phyloP scores from a whole-genome alignment of 35 echinoderm and acorn worm species.

The Anneissia japonica region DNA sequence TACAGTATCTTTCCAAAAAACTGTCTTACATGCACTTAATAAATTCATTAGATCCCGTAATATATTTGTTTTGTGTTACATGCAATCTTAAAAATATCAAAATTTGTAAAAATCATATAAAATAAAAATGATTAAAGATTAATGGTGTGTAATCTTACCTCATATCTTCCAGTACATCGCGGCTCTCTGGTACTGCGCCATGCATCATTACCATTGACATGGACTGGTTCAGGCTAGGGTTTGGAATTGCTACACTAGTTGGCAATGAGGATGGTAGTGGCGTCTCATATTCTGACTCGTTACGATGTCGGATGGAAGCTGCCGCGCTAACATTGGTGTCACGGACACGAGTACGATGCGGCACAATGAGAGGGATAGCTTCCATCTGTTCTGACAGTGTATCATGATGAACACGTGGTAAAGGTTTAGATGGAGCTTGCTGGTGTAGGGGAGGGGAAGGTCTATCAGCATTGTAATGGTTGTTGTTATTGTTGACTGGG shows the following conservation, averaged over 20 bases:
- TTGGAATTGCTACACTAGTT: constrained; percentile 93
- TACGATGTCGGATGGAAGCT: constrained; percentile 13
- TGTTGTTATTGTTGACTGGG: neutral
- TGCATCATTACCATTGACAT: constrained; percentile 7
- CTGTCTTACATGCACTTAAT: too few species aligned
- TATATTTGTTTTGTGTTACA: too few species aligned
- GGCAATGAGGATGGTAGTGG: constrained; percentile 55
- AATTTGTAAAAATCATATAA: too few species aligned
- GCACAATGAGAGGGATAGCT: constrained; percentile 83
- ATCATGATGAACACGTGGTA: neutral
- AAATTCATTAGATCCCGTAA: too few species aligned
- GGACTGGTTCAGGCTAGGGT: constrained; percentile 84
- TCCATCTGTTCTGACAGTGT: constrained; percentile 70
- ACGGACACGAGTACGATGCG: constrained; percentile 44
- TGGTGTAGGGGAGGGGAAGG: neutral
- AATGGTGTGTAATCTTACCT: too few species aligned
- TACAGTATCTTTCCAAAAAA: too few species aligned
- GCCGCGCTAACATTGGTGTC: constrained; percentile 6
- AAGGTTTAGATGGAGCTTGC: neutral
- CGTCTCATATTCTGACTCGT: constrained; percentile 31
- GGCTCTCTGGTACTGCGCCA: neutral
- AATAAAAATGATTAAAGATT: neutral
- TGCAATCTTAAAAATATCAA: too few species aligned
- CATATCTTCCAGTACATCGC: neutral
- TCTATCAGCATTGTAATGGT: neutral